Percentiles rank a stretch among this genome's conserved stretches.
phyloP scores from a whole-genome alignment of 2,113 vertebrate genomes.

The Antigone vipio region DNA sequence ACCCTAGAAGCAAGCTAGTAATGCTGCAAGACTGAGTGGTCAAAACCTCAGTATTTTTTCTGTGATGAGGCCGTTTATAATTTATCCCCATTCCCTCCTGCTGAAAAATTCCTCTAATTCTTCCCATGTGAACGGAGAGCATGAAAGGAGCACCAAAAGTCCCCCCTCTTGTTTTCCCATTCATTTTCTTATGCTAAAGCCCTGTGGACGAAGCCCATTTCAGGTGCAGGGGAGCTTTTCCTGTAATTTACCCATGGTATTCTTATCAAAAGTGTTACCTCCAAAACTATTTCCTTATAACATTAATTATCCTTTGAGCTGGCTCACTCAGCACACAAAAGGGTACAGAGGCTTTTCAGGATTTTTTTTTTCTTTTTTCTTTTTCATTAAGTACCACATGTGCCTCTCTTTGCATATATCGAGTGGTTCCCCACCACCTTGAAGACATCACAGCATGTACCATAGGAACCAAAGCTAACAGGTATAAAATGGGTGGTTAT shows the following conservation, averaged over 20 bases:
- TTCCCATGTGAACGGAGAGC: slow-evolving; percentile 5
- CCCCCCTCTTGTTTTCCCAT: neutral
- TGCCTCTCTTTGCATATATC: neutral
- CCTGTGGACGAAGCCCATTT: neutral
- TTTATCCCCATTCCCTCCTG: neutral
- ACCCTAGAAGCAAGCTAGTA: neutral
- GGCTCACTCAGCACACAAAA: neutral
- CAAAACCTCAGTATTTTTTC: neutral
- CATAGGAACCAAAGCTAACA: neutral
- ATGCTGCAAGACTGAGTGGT: neutral
- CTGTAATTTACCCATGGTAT: slow-evolving; percentile 18
- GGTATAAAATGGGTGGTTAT: neutral
- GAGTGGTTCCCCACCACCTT: neutral
- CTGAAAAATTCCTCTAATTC: slow-evolving; percentile 40
- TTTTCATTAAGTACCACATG: neutral
- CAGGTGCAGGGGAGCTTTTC: slow-evolving; percentile 31
- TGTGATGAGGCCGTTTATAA: neutral
- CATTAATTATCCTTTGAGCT: slow-evolving; percentile 8
- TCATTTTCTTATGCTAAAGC: neutral
- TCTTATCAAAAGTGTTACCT: slow-evolving; percentile 42
- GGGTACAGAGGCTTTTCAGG: neutral
- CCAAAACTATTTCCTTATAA: slow-evolving; percentile 36
- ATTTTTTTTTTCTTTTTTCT: neutral
- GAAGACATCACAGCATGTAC: slow-evolving; percentile 16
- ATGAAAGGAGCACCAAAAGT: neutral